Evolutionary conservation across 30 jellyfish, hydroid and myxozoan genomes (phyloP).

Genomic region (Sanderia malayensis): DNA sequence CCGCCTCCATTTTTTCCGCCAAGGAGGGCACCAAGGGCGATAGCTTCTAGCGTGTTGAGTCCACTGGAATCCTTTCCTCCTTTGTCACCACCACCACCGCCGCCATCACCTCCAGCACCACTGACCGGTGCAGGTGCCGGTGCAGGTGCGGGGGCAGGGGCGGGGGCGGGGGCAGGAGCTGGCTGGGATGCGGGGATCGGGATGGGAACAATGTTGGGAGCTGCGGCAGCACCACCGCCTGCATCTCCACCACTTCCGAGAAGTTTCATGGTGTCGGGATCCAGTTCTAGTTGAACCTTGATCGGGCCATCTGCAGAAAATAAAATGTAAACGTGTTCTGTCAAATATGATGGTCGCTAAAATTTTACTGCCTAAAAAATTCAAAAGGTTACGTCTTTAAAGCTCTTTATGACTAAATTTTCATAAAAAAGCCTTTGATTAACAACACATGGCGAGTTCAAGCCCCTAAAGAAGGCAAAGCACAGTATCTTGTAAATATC

Average conservation of each 20-base stretch:
- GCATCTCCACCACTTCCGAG: constrained; percentile 87
- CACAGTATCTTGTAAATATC: too few species aligned
- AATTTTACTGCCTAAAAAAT: too few species aligned
- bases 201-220: constrained; percentile 54
- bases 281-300: constrained; percentile 79
- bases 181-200: constrained; percentile 73
- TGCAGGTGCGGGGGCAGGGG: constrained; percentile 75
- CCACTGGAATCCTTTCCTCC: constrained; percentile 75
- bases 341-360: too few species aligned
- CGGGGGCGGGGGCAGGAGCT: constrained; percentile 85
- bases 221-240: constrained; percentile 63
- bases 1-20: constrained; percentile 77
- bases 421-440: too few species aligned
- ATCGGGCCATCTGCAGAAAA: constrained; percentile 62
- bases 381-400: too few species aligned
- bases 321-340: too few species aligned
- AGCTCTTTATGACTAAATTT: too few species aligned
- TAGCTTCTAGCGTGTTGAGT: constrained; percentile 79
- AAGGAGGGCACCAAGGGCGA: constrained; percentile 89
- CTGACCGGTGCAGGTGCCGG: constrained; percentile 79
- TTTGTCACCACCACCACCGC: constrained; percentile 74
- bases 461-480: too few species aligned
- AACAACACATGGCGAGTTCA: too few species aligned
- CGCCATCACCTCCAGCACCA: constrained; percentile 72
- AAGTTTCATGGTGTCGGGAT: constrained; percentile 81